phyloP scores from a whole-genome alignment of 2,888 invertebrate species.

The Ophion ellenae region DNA sequence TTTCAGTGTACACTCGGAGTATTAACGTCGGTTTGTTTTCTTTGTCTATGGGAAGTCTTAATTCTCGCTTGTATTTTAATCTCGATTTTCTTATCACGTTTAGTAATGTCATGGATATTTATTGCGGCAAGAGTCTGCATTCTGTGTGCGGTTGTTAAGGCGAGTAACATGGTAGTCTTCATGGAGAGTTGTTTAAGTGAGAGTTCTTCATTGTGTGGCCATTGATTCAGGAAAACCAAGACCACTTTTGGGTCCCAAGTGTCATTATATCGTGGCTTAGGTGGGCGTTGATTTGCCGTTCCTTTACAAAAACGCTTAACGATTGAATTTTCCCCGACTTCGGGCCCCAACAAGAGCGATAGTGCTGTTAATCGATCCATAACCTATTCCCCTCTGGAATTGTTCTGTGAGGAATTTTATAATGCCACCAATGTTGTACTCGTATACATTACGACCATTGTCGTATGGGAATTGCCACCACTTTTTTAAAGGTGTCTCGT shows the following conservation, averaged over 20 bases:
- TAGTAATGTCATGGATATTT: too few species aligned
- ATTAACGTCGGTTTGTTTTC: conserved; percentile 1
- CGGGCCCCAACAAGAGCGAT: conserved; percentile 61
- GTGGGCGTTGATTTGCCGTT: conserved; percentile 63
- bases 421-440: neutral
- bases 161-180: too few species aligned
- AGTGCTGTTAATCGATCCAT: conserved; percentile 70
- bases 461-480: conserved; percentile 17
- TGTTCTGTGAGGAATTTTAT: conserved; percentile 20
- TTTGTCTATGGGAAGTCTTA: neutral
- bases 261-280: conserved; percentile 63
- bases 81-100: neutral
- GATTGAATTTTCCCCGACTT: conserved; percentile 59
- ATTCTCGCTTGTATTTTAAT: neutral
- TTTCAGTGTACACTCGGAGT: neutral
- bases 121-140: too few species aligned
- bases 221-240: conserved; percentile 11
- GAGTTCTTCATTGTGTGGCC: neutral
- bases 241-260: conserved; percentile 71
- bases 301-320: conserved; percentile 70
- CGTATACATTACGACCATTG: neutral
- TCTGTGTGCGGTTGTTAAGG: too few species aligned
- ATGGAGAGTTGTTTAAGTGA: too few species aligned
- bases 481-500: conserved; percentile 28
- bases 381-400: conserved; percentile 50